Conservation (phyloP, 2,113 vertebrate species). For the Lucifuga dentata region DNA sequence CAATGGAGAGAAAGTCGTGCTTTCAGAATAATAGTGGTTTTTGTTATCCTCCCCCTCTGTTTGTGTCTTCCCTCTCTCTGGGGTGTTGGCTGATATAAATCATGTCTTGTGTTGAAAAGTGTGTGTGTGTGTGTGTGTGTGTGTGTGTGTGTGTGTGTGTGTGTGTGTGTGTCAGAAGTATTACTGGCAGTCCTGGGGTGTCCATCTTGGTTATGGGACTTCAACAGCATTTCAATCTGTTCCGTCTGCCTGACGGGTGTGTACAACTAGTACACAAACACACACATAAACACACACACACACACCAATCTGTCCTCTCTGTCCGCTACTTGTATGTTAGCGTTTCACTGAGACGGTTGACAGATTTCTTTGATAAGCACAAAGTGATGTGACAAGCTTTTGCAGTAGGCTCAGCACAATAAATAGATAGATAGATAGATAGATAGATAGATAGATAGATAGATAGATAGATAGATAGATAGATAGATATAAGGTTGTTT, state of each 20-base stretch:
- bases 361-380: slow-evolving; percentile 32
- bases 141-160: slow-evolving; percentile 3
- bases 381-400: slow-evolving; percentile 27
- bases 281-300: slow-evolving; percentile 8
- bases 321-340: slow-evolving; percentile 23
- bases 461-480: too few relatives aligned
- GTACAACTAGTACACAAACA: neutral
- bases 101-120: slow-evolving; percentile 1
- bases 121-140: slow-evolving; percentile 9
- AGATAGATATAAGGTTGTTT: too few relatives aligned
- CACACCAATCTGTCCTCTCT: slow-evolving; percentile 18
- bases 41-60: slow-evolving; percentile 1
- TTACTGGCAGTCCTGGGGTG: slow-evolving; percentile 8
- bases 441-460: neutral
- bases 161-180: slow-evolving; percentile 6
- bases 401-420: neutral
- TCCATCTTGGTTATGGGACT: slow-evolving; percentile 58
- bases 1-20: neutral
- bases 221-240: slow-evolving; percentile 44
- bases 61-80: slow-evolving; percentile 2
- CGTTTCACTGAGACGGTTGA: slow-evolving; percentile 25
- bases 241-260: slow-evolving; percentile 1
- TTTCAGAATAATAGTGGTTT: slow-evolving; percentile 25
- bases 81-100: slow-evolving; percentile 17
- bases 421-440: neutral